Evolutionary conservation across 2,888 invertebrate genomes (phyloP).

Genomic region (Brenthis hecate): DNA sequence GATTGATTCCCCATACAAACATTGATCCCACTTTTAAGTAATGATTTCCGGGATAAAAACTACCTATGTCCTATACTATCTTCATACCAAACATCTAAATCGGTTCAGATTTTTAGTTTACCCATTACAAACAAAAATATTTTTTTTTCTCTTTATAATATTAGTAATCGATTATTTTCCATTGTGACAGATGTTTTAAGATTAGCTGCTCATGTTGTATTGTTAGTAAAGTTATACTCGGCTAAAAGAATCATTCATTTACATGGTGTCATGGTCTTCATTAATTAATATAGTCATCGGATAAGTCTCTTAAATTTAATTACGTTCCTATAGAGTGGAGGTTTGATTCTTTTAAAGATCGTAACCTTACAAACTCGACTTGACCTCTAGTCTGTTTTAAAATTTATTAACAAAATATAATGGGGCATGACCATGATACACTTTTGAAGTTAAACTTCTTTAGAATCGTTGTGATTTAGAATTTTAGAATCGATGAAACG

Average conservation of each 20-base stretch:
- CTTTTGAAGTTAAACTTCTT: neutral
- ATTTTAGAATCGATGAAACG: no score
- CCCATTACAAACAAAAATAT: no score
- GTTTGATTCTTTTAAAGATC: neutral
- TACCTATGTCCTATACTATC: no score
- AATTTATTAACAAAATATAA: neutral
- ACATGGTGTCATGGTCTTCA: slow-evolving; percentile 24
- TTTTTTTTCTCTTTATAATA: no score
- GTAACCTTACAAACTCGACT: slow-evolving; percentile 3
- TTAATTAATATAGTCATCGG: slow-evolving; percentile 10
- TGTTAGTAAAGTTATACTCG: neutral
- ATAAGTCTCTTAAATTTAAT: slow-evolving; percentile 12
- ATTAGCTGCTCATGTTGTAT: neutral
- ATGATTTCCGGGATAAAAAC: no score
- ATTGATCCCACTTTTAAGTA: no score
- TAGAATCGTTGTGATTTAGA: no score
- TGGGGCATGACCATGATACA: no score
- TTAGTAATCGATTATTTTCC: no score
- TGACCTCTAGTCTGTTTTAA: slow-evolving; percentile 4
- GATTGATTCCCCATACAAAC: no score
- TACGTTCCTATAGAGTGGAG: neutral
- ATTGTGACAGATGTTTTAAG: neutral
- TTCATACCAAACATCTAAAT: no score
- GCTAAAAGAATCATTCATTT: slow-evolving; percentile 13
- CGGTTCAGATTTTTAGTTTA: no score